Conservation (phyloP, 2,797 vertebrate species). For the Periparus ater region DNA sequence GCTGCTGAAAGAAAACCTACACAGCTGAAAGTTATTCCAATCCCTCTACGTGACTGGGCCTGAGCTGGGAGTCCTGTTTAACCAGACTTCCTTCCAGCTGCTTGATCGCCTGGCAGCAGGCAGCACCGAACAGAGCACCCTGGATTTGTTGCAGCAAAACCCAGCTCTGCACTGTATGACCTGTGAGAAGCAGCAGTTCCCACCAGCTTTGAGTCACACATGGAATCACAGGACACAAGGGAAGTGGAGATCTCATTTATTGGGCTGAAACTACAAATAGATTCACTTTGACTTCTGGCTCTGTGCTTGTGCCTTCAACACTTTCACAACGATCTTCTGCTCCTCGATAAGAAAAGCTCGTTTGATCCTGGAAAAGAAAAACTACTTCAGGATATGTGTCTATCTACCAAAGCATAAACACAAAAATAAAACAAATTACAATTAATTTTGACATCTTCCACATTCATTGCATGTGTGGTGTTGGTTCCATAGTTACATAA, state of each 20-base stretch:
- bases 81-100: background rate
- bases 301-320: slow-evolving; percentile 98
- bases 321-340: slow-evolving; percentile 99
- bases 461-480: fast-evolving
- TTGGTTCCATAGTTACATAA: background rate
- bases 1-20: background rate
- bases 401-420: background rate
- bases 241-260: slow-evolving; percentile 60
- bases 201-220: background rate
- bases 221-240: background rate
- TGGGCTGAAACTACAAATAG: slow-evolving; percentile 28
- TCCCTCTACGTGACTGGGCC: background rate
- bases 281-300: slow-evolving; percentile 96
- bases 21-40: background rate
- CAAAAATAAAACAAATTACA: background rate
- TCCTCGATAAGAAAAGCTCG: slow-evolving; percentile 98
- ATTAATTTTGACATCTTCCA: background rate
- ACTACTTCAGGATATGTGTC: background rate
- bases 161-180: background rate
- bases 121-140: background rate
- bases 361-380: slow-evolving; percentile 87
- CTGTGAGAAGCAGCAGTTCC: background rate
- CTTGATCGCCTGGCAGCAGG: background rate
- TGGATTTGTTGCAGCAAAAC: background rate
- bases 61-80: background rate